phyloP scores from a whole-genome alignment of 2,797 vertebrate species.

The Capromys pilorides region DNA sequence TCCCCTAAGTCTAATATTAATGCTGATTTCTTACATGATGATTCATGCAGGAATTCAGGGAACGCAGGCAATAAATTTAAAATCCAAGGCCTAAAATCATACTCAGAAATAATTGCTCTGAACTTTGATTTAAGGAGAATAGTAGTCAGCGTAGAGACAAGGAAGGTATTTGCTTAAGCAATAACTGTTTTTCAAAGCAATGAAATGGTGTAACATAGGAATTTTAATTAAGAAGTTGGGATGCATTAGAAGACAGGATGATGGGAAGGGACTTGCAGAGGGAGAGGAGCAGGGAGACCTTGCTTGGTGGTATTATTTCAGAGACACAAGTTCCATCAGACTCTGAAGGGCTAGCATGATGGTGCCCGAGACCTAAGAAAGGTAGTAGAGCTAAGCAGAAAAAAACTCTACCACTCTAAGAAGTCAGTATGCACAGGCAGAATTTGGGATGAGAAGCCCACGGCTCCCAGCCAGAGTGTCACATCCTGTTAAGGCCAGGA shows the following conservation, averaged over 20 bases:
- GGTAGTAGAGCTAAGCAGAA: not conserved
- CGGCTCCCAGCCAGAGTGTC: not conserved
- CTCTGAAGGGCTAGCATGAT: not conserved
- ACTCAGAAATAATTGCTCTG: conserved; percentile 49
- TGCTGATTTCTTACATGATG: conserved; percentile 12
- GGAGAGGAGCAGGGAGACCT: not conserved
- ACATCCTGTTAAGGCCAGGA: not conserved
- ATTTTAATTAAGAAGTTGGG: conserved; percentile 42
- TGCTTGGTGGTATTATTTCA: not conserved
- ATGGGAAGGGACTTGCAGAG: not conserved
- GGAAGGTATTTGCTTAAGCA: not conserved
- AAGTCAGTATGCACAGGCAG: not conserved
- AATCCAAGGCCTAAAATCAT: conserved; percentile 46
- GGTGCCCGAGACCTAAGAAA: not conserved
- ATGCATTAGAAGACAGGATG: not conserved
- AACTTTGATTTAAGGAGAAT: conserved; percentile 40
- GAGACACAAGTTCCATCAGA: not conserved
- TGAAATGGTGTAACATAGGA: not conserved
- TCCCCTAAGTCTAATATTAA: not conserved
- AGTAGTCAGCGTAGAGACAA: not conserved
- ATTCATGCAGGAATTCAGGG: conserved; percentile 33
- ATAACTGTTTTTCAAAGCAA: conserved; percentile 22
- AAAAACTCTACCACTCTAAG: not conserved
- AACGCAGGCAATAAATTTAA: not conserved
- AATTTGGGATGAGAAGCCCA: not conserved